Conservation (phyloP, 2,797 vertebrate species). For the Novumbra hubbsi region DNA sequence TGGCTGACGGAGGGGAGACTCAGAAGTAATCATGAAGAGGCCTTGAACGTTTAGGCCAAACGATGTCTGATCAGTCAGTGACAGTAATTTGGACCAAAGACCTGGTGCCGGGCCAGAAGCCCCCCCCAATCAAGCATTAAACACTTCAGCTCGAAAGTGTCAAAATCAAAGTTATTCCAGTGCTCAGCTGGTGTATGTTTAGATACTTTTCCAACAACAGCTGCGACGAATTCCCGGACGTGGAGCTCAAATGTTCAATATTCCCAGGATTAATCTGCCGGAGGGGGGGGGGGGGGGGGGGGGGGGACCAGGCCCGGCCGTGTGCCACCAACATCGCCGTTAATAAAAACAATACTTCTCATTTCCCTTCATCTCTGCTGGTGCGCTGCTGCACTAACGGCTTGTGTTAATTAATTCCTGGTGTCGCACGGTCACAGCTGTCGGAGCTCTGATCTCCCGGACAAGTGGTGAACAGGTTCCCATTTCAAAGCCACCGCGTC, state of each 20-base stretch:
- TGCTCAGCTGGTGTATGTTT: conserved; percentile 59
- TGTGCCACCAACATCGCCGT: conserved; percentile 73
- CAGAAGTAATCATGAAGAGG: not conserved
- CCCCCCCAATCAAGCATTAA: conserved; percentile 57
- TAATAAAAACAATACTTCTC: conserved; percentile 79
- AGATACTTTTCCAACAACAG: conserved; percentile 60
- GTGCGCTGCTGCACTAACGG: conserved; percentile 53
- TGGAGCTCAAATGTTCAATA: conserved; percentile 58
- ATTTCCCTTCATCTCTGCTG: conserved; percentile 69
- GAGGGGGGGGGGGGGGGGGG: conserved; percentile 52
- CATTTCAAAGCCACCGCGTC: conserved; percentile 72
- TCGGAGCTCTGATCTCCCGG: conserved; percentile 68
- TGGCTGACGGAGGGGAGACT: not conserved
- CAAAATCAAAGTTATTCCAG: conserved; percentile 72
- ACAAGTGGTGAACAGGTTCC: conserved; percentile 79
- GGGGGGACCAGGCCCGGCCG: conserved; percentile 56
- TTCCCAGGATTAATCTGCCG: conserved; percentile 66
- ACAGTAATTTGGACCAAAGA: no score
- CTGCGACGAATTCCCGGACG: conserved; percentile 70
- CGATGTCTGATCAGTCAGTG: no score
- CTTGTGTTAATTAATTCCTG: conserved; percentile 74
- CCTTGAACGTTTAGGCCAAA: no score
- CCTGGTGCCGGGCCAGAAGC: not conserved
- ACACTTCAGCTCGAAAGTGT: conserved; percentile 62
- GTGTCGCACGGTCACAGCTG: conserved; percentile 70